phyloP scores from a whole-genome alignment of 2,113 vertebrate species.

The Chauna torquata region DNA sequence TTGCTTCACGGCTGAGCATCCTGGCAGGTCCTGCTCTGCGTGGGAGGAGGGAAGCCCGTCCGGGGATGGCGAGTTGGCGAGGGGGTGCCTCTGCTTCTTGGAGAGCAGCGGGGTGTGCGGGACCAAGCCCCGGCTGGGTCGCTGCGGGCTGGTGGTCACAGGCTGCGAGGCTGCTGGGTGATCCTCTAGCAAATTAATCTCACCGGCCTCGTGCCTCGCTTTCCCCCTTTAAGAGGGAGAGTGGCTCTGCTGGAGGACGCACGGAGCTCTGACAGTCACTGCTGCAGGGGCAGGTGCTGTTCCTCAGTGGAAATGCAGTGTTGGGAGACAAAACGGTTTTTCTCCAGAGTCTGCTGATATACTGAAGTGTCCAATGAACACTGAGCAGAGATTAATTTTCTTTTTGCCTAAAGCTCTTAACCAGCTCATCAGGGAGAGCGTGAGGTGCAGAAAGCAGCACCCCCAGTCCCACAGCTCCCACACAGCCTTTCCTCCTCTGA shows the following conservation, averaged over 20 bases:
- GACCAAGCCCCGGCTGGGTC: neutral
- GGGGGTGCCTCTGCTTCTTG: neutral
- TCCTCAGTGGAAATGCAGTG: neutral
- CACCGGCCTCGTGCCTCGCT: neutral
- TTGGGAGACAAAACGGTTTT: rapidly evolving
- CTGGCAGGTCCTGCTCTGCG: neutral
- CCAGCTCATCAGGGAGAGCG: neutral
- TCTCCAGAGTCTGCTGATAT: neutral
- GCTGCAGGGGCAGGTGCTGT: neutral
- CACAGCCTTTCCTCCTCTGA: neutral
- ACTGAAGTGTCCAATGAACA: neutral
- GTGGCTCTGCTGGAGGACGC: rapidly evolving
- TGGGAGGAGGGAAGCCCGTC: neutral
- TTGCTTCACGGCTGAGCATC: neutral
- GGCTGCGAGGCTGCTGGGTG: neutral
- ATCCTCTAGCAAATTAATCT: neutral
- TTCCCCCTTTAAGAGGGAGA: neutral
- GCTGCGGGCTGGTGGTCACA: neutral
- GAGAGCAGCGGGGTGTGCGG: neutral
- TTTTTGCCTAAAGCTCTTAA: neutral
- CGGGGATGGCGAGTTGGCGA: neutral
- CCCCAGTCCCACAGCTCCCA: neutral
- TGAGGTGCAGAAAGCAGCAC: neutral
- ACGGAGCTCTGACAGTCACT: neutral
- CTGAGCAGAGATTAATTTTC: neutral